Base-by-base conservation (phyloP, 2,888 invertebrate genomes). In the Ormyrus rosae region DNA sequence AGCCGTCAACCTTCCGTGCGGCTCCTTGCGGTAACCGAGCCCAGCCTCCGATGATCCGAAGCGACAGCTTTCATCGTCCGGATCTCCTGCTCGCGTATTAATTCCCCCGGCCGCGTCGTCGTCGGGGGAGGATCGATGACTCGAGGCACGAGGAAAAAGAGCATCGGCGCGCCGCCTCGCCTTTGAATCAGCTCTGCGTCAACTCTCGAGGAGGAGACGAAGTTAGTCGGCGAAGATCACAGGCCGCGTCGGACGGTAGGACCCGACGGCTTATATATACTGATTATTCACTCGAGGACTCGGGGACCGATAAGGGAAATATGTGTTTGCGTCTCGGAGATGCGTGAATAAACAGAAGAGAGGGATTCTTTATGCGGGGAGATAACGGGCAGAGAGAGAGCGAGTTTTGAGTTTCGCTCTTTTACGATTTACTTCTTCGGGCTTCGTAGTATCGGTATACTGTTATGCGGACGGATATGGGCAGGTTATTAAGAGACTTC, bases 41-140 rank as follows among this genome's bases (percentile, higher is more conserved):
- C 19, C 19, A 19, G 19, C 46, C 46, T 56, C 45, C 6, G 48
- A 9, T 69, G 63, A 77, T 76, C 60, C 78, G 53, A 60, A 71
- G 65, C 60, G 78, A 78, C 78, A 72, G 56, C 78, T 72, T 78
- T 78, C 78, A 78, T 71, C 78, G 60, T 45, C 9, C 13, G n/a
- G 53, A 69, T 45, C 51, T 50, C 55, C 63, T 61, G 45, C 34
- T 11, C 48, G 48, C 53, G 51, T 65, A 74, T 67, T 63, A 69
- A 71, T 71, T 56, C 53, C 53, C 48, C 46, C 53, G 9, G 53
- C 46, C 19, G 19, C 19, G 19, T 19, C 19, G 19, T 19, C 19
- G 19, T 19, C 13, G 19, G 48, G 45, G 55, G 9, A 19, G 45
- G 73, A 63, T 69, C 64, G 64, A 77, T 19, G 70, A 70, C 45